Base-by-base conservation (phyloP, 1,140 invertebrate species). In the Piezodorus guildinii region DNA sequence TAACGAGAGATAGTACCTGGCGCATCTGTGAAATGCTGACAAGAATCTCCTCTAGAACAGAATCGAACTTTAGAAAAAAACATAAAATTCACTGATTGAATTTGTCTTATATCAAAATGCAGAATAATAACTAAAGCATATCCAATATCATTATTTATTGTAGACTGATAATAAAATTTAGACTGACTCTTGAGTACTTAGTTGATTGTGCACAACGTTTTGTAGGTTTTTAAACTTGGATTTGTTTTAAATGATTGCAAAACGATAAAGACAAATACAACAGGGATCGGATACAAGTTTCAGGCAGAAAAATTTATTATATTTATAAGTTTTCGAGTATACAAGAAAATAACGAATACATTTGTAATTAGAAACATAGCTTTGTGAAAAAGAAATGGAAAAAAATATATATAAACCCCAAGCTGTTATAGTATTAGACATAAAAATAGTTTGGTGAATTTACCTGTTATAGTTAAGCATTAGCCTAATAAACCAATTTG, bases 401-500 rank as follows among this genome's bases (percentile, higher is more conserved):
- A 49, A 49, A 49, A 6, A 49, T 6, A 12, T 17, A 49, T 21
- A n/a, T n/a, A n/a, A n/a, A 49, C 46, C 9, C n/a, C 6, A 49
- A 49, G n/a, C 46, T 49, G 46, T 17, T 46, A n/a, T 23, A 23
- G 15, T 19, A 16, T 17, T 39, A 27, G 17, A 16, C 39, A 34
- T 60, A 10, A 34, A 60, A 60, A 60, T 19, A 19, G 27, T 60
- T n/a, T 30, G 44, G n/a, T 60, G 43, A 17, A 30, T 60, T 60
- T 44, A 43, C 58, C 58, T 61, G 3, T 45, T 46, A 45, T 46
- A 61, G 44, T 60, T 60, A 60, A 61, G 39, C n/a, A 39, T 15
- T 45, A 39, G n/a, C 58, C 25, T 60, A 2, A 60, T 44, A 45
- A 62, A 51, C 62, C 25, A 62, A 27, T 39, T 62, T 62, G 49